phyloP scores from a whole-genome alignment of 2,797 vertebrate species.

The Anguilla megastoma region DNA sequence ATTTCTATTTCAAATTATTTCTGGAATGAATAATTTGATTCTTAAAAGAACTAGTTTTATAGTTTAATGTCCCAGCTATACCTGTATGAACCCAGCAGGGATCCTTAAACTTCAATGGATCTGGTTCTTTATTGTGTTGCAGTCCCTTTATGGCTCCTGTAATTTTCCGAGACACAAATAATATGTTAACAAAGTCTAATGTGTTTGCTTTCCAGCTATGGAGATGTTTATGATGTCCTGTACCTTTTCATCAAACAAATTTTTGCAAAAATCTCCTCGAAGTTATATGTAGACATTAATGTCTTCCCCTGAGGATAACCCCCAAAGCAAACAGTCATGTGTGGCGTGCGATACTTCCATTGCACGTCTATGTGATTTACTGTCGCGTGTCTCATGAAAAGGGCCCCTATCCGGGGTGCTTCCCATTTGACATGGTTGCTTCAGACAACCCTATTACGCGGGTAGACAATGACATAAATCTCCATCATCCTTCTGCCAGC shows the following conservation, averaged over 20 bases:
- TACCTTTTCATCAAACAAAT: not conserved
- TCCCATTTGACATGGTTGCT: not conserved
- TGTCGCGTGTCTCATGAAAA: not conserved
- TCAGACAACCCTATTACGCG: constrained; percentile 16
- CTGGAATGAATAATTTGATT: not conserved
- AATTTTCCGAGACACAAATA: not conserved
- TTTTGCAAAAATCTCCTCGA: no score
- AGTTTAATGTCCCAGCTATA: not conserved
- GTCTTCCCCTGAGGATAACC: not conserved
- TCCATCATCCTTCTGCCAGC: constrained; percentile 10
- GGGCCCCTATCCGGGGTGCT: not conserved
- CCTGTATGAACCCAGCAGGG: not conserved
- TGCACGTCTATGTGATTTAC: not conserved
- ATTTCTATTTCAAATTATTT: not conserved
- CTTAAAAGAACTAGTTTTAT: not conserved
- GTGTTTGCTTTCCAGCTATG: not conserved
- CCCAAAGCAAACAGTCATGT: not conserved
- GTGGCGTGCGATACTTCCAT: not conserved
- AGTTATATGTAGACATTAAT: not conserved
- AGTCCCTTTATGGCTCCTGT: not conserved
- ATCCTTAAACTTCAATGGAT: not conserved
- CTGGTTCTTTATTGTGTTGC: not conserved
- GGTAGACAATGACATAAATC: not conserved
- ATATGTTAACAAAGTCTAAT: not conserved
- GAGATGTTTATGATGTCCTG: not conserved